These are phyloP conservation scores for Pomatorhinus ruficollis DNA, from an alignment of 2,113 vertebrate genomes.

Conservation along the genomic window DNA sequence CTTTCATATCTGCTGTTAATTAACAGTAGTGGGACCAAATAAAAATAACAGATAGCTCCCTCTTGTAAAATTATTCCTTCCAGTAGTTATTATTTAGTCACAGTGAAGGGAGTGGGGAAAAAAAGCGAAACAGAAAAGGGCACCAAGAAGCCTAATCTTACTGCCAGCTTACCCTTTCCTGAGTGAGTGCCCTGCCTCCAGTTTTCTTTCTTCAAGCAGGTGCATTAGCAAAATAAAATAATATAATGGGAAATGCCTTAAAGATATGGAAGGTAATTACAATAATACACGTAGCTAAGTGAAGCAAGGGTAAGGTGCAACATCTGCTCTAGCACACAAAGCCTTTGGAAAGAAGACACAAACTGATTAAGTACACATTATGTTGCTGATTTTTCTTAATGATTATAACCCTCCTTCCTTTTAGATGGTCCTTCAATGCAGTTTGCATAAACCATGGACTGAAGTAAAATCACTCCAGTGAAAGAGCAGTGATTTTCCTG, in stretches of 20 bases:
- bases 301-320: neutral
- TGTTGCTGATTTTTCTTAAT: neutral
- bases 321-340: neutral
- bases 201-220: neutral
- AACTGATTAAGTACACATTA: neutral
- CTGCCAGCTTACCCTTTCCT: neutral
- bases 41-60: slow-evolving; percentile 20
- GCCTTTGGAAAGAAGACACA: neutral
- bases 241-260: neutral
- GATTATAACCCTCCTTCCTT: neutral
- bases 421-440: neutral
- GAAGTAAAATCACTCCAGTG: neutral
- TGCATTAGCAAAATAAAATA: slow-evolving; percentile 15
- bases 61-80: neutral
- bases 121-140: neutral
- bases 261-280: slow-evolving; percentile 33
- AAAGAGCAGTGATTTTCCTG: neutral
- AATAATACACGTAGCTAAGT: neutral
- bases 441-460: neutral
- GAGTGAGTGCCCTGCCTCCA: neutral
- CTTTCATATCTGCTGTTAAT: slow-evolving; percentile 44
- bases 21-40: slow-evolving; percentile 31
- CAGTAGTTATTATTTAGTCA: slow-evolving; percentile 14
- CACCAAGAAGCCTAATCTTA: neutral
- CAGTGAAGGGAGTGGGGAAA: neutral